Conservation (phyloP, 2,113 vertebrate species). For the Cyrtonyx montezumae region DNA sequence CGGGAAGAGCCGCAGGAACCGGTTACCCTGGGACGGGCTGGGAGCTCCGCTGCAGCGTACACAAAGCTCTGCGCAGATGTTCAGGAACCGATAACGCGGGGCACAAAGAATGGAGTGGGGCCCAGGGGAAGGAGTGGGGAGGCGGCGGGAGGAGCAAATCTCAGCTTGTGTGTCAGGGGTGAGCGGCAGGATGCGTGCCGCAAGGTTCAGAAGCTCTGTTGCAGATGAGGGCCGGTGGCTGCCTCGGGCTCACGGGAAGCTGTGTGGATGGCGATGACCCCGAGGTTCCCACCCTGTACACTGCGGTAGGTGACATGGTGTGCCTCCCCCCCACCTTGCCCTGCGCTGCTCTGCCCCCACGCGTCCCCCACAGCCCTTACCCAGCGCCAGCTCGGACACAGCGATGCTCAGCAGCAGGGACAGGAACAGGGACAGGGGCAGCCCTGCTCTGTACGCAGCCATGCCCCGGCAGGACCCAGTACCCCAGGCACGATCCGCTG, state of each 20-base stretch:
- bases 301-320: too few species aligned
- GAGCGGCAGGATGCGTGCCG: not conserved
- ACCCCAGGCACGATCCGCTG: not conserved
- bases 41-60: too few species aligned
- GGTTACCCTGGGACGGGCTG: too few species aligned
- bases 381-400: not conserved
- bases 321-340: not conserved
- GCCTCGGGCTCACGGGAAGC: rapidly evolving
- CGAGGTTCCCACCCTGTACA: not conserved
- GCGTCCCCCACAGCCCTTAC: not conserved
- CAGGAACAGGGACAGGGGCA: not conserved
- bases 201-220: rapidly evolving
- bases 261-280: not conserved
- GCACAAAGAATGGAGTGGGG: too few species aligned
- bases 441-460: not conserved
- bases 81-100: too few species aligned
- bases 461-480: not conserved
- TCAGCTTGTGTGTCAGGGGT: not conserved
- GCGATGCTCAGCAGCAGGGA: conserved; percentile 7
- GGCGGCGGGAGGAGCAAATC: not conserved
- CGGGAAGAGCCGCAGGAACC: too few species aligned
- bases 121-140: too few species aligned
- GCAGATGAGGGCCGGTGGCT: not conserved
- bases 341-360: rapidly evolving
- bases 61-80: too few species aligned